These are phyloP conservation scores for Cydia pomonella DNA, from an alignment of 1,140 invertebrate species.

Conservation along the genomic window DNA sequence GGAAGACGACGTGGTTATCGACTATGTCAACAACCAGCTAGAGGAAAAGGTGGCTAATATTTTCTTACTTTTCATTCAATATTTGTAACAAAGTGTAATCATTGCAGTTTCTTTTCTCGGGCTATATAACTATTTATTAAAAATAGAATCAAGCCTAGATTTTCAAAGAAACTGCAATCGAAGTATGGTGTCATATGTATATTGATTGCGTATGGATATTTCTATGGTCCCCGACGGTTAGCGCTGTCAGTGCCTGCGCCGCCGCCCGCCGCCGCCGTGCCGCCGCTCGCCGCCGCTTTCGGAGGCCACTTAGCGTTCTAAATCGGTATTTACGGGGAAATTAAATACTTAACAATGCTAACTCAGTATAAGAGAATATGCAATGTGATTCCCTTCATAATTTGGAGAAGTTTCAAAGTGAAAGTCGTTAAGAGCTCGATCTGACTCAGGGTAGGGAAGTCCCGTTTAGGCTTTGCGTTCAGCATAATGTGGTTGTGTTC, in stretches of 20 bases:
- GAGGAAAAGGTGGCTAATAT: slow-evolving; percentile 90
- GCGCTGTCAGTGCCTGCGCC: slow-evolving; percentile 62
- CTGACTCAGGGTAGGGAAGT: slow-evolving; percentile 77
- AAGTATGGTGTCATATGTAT: slow-evolving; percentile 74
- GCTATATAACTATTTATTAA: not conserved
- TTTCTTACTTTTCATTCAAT: slow-evolving; percentile 44
- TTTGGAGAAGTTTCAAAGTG: slow-evolving; percentile 44
- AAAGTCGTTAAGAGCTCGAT: slow-evolving; percentile 66
- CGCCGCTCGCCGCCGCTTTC: slow-evolving; percentile 65
- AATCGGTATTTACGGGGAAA: slow-evolving; percentile 80
- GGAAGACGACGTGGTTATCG: slow-evolving; percentile 99
- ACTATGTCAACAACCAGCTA: slow-evolving; percentile 99
- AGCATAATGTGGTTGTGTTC: slow-evolving; percentile 79
- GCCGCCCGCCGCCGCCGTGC: slow-evolving; percentile 65
- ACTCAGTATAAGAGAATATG: slow-evolving; percentile 55
- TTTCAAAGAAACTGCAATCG: slow-evolving; percentile 76
- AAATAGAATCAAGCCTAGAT: slow-evolving; percentile 33
- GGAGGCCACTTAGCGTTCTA: slow-evolving; percentile 74
- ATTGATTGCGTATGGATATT: slow-evolving; percentile 82
- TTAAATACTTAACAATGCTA: slow-evolving; percentile 74
- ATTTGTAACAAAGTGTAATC: slow-evolving; percentile 70
- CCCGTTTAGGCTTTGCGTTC: slow-evolving; percentile 71
- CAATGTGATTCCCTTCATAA: slow-evolving; percentile 47
- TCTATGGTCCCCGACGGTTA: slow-evolving; percentile 80
- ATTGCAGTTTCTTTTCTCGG: slow-evolving; percentile 74